phyloP scores from a whole-genome alignment of 2,113 vertebrate genomes.

The Tragelaphus imberbis region DNA sequence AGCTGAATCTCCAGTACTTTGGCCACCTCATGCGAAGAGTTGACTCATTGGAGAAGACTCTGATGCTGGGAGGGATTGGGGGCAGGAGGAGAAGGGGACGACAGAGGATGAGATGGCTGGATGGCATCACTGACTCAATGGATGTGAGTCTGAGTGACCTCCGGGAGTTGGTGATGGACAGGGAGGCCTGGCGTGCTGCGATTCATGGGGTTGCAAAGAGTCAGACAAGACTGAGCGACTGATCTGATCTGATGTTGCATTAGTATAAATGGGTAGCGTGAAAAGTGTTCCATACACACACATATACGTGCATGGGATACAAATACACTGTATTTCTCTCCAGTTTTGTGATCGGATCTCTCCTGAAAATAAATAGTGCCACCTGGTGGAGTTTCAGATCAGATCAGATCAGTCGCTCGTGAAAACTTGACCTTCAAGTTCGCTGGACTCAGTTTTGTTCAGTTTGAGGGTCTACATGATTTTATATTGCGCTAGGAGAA shows the following conservation, averaged over 20 bases:
- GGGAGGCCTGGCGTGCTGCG: no score
- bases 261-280: neutral
- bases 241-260: neutral
- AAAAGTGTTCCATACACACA: neutral
- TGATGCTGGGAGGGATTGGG: no score
- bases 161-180: no score
- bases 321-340: neutral
- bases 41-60: no score
- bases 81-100: no score
- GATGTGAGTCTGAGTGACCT: no score
- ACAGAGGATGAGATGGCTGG: no score
- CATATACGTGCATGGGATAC: accelerated
- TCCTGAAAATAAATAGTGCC: neutral
- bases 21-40: no score
- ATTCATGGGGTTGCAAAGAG: no score
- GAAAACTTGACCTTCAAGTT: neutral
- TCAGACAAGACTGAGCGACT: no score
- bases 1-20: no score
- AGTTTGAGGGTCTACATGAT: neutral
- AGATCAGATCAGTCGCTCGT: neutral
- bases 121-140: no score
- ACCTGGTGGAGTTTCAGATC: neutral
- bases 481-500: neutral
- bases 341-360: neutral
- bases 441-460: neutral